Base-by-base conservation (phyloP, 1,140 invertebrate species). In the Penaeus japonicus region DNA sequence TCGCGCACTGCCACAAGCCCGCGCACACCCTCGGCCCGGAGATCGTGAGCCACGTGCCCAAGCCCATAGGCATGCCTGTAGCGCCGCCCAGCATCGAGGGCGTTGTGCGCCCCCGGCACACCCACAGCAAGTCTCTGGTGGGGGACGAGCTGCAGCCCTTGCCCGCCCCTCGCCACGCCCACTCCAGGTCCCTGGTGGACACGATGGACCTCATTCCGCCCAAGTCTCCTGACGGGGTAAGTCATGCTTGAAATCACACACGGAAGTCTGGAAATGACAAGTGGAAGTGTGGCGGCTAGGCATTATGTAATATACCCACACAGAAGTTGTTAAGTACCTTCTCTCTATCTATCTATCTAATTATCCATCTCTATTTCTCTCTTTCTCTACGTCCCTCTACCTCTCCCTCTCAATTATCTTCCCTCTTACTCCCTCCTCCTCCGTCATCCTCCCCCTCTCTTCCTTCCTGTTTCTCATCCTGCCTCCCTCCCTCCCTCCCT, bases 181-280 rank as follows among this genome's bases (percentile, higher is more conserved):
- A 90, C 84, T 89, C 90, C 10, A 27, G 87, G 17, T 89, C 89
- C 39, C 77, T 89, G 54, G 83, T 89, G 73, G 83, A 85, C 59
- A 80, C 32, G 39, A 82, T 59, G 82, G 84, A 85, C 35, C 78
- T 73, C 30, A 27, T 82, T 2, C 89, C 83, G 17, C 79, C 83
- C 53, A 84, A 59, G 32, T 75, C 62, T 83, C 83, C 82, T 17
- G 82, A 86, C 27, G 89, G 89, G 82, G 79, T 85, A 32, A 83
- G 89, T 75, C 2, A 20, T 20, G 18, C 18, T 20, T n/a, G n/a
- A n/a, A n/a, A n/a, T n/a, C n/a, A n/a, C n/a, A n/a, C n/a, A n/a
- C n/a, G n/a, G n/a, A n/a, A n/a, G n/a, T n/a, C n/a, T n/a, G n/a
- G n/a, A n/a, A n/a, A n/a, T n/a, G n/a, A n/a, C n/a, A n/a, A n/a